phyloP scores from a whole-genome alignment of 2,888 invertebrate genomes.

The Nephrotoma appendiculata region DNA sequence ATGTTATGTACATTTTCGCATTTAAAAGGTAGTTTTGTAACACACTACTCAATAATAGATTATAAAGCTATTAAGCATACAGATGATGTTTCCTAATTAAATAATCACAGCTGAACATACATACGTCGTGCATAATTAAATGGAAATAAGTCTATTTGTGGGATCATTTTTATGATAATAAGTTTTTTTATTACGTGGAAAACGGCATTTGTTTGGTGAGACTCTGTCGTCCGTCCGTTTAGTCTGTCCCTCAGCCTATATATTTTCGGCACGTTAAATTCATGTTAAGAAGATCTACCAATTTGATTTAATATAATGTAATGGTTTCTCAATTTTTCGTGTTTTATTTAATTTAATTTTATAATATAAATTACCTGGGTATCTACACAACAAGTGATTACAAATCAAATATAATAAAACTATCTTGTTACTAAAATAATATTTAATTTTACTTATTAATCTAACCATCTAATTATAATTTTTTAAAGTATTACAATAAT shows the following conservation, averaged over 20 bases:
- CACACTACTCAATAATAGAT: neutral
- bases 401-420: neutral
- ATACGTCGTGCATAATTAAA: neutral
- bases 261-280: too few relatives aligned
- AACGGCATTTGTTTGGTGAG: too few relatives aligned
- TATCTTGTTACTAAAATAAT: neutral
- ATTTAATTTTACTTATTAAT: neutral
- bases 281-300: too few relatives aligned
- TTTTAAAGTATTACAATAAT: neutral
- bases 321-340: neutral
- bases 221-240: too few relatives aligned
- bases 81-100: neutral
- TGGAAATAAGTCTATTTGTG: neutral
- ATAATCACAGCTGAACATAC: neutral
- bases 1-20: neutral
- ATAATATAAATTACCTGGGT: neutral
- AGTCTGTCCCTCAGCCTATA: too few relatives aligned
- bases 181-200: too few relatives aligned
- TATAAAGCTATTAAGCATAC: neutral
- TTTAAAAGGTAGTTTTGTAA: neutral
- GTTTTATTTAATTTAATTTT: neutral
- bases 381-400: neutral
- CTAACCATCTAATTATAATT: neutral
- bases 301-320: too few relatives aligned
- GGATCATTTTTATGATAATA: too few relatives aligned